phyloP scores from a whole-genome alignment of 2,888 invertebrate species.

The Tribolium freemani region DNA sequence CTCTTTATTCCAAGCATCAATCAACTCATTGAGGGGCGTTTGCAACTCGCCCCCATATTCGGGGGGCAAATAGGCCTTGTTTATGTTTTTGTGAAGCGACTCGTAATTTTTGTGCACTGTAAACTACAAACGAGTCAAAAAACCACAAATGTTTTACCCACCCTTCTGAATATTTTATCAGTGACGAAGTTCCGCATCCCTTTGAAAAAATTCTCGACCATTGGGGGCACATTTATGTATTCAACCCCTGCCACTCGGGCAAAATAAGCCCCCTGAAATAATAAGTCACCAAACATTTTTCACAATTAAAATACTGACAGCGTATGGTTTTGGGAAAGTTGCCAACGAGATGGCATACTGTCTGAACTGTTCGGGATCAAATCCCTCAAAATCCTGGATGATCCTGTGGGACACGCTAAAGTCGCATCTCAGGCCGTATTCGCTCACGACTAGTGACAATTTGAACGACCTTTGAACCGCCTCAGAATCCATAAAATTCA shows the following conservation, averaged over 20 bases:
- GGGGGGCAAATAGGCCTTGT: background rate
- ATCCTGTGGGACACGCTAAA: background rate
- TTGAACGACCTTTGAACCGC: background rate
- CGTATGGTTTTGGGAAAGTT: background rate
- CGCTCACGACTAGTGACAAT: background rate
- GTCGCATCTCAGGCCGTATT: background rate
- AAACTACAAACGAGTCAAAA: background rate
- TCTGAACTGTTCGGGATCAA: background rate
- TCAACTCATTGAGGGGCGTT: background rate
- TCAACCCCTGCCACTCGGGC: constrained; percentile 1
- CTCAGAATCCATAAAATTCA: background rate
- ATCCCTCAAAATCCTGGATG: background rate
- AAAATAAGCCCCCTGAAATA: constrained; percentile 5
- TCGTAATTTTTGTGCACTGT: background rate
- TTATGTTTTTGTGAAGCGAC: background rate
- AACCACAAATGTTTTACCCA: background rate
- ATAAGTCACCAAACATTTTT: background rate
- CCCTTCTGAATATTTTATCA: background rate
- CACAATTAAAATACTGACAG: background rate
- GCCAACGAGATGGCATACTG: background rate
- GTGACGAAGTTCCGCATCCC: background rate
- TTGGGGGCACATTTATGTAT: constrained; percentile 3
- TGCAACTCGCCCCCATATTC: constrained; percentile 5
- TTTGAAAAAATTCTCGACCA: background rate
- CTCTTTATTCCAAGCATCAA: constrained; percentile 24